phyloP scores from a whole-genome alignment of 1,140 invertebrate species.

The Drosophila nigrodunni region DNA sequence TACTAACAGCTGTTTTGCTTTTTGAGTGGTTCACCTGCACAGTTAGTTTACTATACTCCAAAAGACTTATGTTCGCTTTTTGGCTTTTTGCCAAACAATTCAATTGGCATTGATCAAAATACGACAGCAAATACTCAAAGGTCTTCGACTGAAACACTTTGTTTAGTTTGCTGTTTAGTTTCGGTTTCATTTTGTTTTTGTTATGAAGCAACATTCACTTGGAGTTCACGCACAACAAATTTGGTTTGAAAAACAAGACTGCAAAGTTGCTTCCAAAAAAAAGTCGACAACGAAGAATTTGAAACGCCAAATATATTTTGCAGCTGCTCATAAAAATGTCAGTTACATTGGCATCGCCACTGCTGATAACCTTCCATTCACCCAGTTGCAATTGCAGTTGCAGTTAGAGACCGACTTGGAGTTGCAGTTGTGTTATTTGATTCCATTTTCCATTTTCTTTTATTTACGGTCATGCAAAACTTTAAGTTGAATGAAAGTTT shows the following conservation, averaged over 20 bases:
- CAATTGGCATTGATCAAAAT: slow-evolving; percentile 30
- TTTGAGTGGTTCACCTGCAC: slow-evolving; percentile 21
- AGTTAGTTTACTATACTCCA: no score
- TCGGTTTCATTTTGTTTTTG: no score
- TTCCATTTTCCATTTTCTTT: slow-evolving; percentile 78
- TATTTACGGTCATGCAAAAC: slow-evolving; percentile 71
- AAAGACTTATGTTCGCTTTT: no score
- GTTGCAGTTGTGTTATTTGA: slow-evolving; percentile 54
- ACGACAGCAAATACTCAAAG: background rate
- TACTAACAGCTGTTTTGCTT: slow-evolving; percentile 64
- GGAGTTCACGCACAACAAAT: slow-evolving; percentile 73
- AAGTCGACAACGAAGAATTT: slow-evolving; percentile 16
- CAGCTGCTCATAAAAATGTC: slow-evolving; percentile 80
- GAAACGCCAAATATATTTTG: slow-evolving; percentile 67
- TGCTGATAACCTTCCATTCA: background rate
- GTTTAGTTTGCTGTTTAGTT: background rate
- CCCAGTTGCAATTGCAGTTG: slow-evolving; percentile 9
- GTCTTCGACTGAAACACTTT: slow-evolving; percentile 18
- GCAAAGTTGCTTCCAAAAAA: background rate
- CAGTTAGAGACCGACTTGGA: slow-evolving; percentile 21
- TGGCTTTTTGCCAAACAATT: background rate
- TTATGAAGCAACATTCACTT: slow-evolving; percentile 38
- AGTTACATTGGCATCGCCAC: slow-evolving; percentile 18
- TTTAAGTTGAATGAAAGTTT: slow-evolving; percentile 47
- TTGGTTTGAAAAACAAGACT: slow-evolving; percentile 64